These are phyloP conservation scores for Sclerurus mexicanus DNA, from an alignment of 2,113 vertebrate species.

Conservation along the genomic window DNA sequence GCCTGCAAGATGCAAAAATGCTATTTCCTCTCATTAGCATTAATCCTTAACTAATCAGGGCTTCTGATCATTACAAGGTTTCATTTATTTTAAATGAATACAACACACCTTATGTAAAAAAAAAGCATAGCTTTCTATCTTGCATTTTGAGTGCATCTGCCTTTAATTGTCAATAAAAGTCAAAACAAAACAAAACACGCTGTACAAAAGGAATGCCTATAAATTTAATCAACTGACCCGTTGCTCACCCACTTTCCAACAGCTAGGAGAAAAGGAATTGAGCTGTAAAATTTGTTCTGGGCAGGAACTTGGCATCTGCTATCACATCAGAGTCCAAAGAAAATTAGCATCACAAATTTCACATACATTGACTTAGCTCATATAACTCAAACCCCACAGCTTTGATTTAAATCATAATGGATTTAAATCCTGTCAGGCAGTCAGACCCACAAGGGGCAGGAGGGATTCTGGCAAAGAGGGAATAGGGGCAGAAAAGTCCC, in stretches of 20 bases:
- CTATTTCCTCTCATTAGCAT: neutral
- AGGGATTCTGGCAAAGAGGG: neutral
- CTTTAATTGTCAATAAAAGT: neutral
- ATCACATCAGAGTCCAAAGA: constrained; percentile 15
- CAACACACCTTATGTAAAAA: neutral
- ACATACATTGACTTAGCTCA: constrained; percentile 35
- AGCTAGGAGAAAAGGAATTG: constrained; percentile 9
- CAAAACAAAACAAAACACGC: neutral
- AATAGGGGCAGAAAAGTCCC: neutral
- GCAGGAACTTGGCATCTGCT: constrained; percentile 29
- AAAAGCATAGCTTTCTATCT: neutral
- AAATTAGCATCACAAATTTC: constrained; percentile 44
- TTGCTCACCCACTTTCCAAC: neutral
- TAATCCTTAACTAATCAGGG: neutral
- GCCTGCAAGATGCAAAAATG: neutral
- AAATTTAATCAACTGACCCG: constrained; percentile 8
- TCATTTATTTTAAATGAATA: neutral
- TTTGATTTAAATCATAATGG: constrained; percentile 56
- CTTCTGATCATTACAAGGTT: neutral
- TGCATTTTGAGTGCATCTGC: neutral
- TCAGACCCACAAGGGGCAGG: neutral
- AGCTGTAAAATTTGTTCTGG: constrained; percentile 51
- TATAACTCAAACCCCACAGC: neutral
- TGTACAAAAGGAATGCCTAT: neutral
- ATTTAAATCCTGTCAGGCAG: neutral